Base-by-base conservation (phyloP, 1,140 invertebrate species). In the Anoplophora glabripennis region DNA sequence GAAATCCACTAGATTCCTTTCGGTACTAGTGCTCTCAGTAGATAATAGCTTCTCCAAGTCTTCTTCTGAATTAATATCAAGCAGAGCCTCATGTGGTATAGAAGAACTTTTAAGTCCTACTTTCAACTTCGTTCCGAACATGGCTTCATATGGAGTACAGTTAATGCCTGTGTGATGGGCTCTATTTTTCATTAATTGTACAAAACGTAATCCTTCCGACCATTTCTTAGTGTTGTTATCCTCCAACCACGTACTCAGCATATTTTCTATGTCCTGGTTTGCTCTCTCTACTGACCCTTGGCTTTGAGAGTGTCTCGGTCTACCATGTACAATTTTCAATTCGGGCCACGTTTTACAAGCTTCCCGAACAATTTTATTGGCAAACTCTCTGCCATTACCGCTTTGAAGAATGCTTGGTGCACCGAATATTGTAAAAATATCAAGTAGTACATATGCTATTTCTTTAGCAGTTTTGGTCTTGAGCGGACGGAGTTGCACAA, bases 331-430 rank as follows among this genome's bases (percentile, higher is more conserved):
- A n/a, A 75, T 53, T 55, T 63, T 77, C 3, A 73, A 45, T 53
- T 76, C 72, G 28, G 63, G 66, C 53, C 38, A 57, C 7, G 28
- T 15, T 7, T 4, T 12, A 9, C 2, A 10, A 4, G 48, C 10
- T 47, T 73, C 45, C 34, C 61, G 17, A 35, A 78, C 71, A 11
- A 77, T 58, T 14, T 59, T 11, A 55, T 76, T 76, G 2, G 9
- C 44, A 70, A 78, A 78, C 67, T 78, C 76, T 38, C 71, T 47
- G 1, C 73, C 71, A 61, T 78, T 76, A 41, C 74, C 67, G 10
- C 58, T 63, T 59, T 73, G 66, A 14, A 75, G 34, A 55, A 73
- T 58, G 21, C 14, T 36, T 17, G 67, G 69, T 44, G 42, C n/a
- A n/a, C n/a, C n/a, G n/a, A n/a, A n/a, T n/a, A n/a, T n/a, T n/a